Evolutionary conservation across 2,888 invertebrate genomes (phyloP).

Genomic region (Norana najaformis): DNA sequence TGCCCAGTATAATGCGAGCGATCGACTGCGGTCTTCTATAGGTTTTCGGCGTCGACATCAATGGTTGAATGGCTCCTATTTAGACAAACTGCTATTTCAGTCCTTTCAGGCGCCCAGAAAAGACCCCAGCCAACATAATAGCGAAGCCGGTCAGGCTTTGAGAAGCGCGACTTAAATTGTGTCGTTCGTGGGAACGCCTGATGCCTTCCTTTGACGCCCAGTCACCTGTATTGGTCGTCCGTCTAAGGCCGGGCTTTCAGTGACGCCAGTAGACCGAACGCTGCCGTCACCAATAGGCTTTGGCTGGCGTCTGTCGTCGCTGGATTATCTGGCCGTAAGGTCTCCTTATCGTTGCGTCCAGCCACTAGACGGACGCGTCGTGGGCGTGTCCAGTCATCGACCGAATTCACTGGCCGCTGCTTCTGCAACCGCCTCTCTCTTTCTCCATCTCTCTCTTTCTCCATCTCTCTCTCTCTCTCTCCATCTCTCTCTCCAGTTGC

Average conservation of each 20-base stretch:
- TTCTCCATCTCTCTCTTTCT: background rate
- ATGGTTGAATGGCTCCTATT: slow-evolving; percentile 23
- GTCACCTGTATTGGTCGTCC: slow-evolving; percentile 8
- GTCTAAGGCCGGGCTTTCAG: background rate
- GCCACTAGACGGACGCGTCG: slow-evolving; percentile 10
- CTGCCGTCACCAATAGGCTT: background rate
- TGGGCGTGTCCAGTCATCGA: slow-evolving; percentile 21
- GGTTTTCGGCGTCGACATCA: background rate
- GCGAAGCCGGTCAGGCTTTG: background rate
- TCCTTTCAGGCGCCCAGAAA: slow-evolving; percentile 22
- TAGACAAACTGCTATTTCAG: slow-evolving; percentile 25
- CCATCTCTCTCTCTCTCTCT: background rate
- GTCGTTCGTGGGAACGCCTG: background rate
- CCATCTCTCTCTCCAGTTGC: background rate
- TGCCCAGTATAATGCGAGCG: slow-evolving; percentile 17
- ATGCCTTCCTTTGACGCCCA: slow-evolving; percentile 18
- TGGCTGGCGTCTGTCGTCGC: background rate
- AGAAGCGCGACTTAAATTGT: slow-evolving; percentile 25
- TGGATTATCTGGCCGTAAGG: background rate
- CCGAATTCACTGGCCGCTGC: background rate
- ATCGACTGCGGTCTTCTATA: background rate
- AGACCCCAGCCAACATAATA: slow-evolving; percentile 9
- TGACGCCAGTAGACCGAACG: background rate
- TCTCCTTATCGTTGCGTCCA: slow-evolving; percentile 1
- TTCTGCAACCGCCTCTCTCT: background rate